phyloP scores from a whole-genome alignment of 1,140 invertebrate species.

The Aphis gossypii region DNA sequence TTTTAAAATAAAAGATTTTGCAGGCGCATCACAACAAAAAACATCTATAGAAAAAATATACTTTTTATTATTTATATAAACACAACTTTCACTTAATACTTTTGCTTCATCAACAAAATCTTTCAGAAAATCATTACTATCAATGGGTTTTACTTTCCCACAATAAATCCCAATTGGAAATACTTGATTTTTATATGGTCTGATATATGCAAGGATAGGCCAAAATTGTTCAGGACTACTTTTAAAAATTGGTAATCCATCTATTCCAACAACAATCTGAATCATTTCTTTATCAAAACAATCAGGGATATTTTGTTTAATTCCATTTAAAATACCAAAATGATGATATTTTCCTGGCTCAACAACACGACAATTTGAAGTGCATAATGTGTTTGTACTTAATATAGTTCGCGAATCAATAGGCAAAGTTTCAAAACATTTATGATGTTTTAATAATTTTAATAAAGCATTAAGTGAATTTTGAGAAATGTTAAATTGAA shows the following conservation, averaged over 20 bases:
- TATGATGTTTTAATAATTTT: no score
- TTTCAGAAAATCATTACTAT: slow-evolving; percentile 57
- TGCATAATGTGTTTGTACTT: no score
- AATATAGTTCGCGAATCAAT: no score
- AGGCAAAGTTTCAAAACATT: no score
- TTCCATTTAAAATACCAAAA: no score
- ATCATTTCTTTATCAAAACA: no score
- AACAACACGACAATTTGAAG: no score
- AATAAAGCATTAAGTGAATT: no score
- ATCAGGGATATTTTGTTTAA: no score
- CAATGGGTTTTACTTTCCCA: slow-evolving; percentile 57
- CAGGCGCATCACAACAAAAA: slow-evolving; percentile 58
- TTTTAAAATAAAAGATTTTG: slow-evolving; percentile 50
- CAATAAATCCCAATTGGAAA: slow-evolving; percentile 58
- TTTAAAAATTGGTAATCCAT: not conserved
- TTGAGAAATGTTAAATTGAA: no score
- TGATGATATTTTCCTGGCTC: no score
- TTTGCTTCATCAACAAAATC: slow-evolving; percentile 59
- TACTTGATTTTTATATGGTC: slow-evolving; percentile 6
- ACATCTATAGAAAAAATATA: not conserved
- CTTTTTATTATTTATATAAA: slow-evolving; percentile 34
- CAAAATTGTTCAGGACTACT: slow-evolving; percentile 59
- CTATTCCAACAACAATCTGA: not conserved
- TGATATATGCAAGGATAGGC: slow-evolving; percentile 61
- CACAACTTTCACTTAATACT: slow-evolving; percentile 26